Conservation (phyloP, 2,888 invertebrate genomes). For the Mesorhabditis sp. region DNA sequence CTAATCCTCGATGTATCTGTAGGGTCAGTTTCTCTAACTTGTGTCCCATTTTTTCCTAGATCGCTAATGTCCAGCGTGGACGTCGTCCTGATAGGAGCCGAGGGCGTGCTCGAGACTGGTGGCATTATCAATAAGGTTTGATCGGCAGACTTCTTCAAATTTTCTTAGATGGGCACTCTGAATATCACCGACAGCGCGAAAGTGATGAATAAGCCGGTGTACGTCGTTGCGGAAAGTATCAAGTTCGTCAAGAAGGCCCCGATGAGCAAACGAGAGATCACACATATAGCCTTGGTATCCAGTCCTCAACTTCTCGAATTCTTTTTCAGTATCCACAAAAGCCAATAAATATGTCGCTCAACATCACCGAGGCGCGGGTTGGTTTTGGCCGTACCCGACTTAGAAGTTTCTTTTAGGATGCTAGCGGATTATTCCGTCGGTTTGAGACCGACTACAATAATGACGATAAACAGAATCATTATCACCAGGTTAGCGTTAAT, state of each 20-base stretch:
- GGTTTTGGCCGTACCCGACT: too few relatives aligned
- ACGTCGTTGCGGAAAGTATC: constrained; percentile 92
- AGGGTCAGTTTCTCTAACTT: constrained; percentile 63
- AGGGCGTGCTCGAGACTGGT: constrained; percentile 95
- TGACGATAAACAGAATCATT: too few relatives aligned
- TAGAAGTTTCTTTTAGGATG: too few relatives aligned
- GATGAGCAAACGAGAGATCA: too few relatives aligned
- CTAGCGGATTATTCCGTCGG: too few relatives aligned
- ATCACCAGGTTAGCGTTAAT: too few relatives aligned
- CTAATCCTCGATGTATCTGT: constrained; percentile 81
- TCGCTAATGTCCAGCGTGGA: constrained; percentile 92
- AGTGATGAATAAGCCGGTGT: constrained; percentile 83
- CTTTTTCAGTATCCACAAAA: too few relatives aligned
- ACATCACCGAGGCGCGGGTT: too few relatives aligned
- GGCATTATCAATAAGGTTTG: constrained; percentile 90
- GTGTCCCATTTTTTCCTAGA: constrained; percentile 17
- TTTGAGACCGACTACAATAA: too few relatives aligned
- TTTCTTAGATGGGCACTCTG: constrained; percentile 61
- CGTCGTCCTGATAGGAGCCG: constrained; percentile 71
- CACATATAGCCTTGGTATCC: too few relatives aligned
- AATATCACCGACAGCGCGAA: constrained; percentile 61
- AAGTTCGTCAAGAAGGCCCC: constrained; percentile 73
- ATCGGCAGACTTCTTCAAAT: constrained; percentile 16
- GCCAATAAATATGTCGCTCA: too few relatives aligned
- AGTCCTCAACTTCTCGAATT: too few relatives aligned